A percentile compares a stretch with the other conserved stretches of the same genome.
Evolutionary conservation across 37 sponge, comb jelly and placozoan genomes (phyloP).

Genomic region (Spongilla lacustris): DNA sequence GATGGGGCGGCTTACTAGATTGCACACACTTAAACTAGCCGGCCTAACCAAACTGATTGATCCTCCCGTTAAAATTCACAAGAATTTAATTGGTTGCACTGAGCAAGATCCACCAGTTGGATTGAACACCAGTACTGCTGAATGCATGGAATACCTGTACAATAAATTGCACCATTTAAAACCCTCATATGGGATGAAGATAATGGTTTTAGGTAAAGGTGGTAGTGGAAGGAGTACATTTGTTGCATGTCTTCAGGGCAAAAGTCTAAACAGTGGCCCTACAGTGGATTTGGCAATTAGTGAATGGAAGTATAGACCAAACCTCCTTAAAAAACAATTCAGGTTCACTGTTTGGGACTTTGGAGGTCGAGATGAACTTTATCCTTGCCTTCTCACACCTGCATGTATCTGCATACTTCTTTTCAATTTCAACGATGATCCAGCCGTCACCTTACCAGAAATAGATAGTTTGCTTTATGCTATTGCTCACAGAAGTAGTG

Average conservation of each 20-base stretch:
- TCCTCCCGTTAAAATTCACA: no score
- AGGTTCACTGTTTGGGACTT: slow-evolving; percentile 87
- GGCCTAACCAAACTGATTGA: not conserved
- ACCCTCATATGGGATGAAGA: slow-evolving; percentile 71
- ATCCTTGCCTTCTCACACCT: slow-evolving; percentile 75
- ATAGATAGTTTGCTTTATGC: slow-evolving; percentile 75
- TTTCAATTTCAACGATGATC: slow-evolving; percentile 47
- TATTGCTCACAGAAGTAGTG: slow-evolving; percentile 52
- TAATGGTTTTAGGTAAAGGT: slow-evolving; percentile 73
- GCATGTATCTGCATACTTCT: slow-evolving; percentile 72
- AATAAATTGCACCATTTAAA: slow-evolving; percentile 40
- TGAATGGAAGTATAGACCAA: slow-evolving; percentile 46
- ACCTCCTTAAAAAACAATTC: slow-evolving; percentile 22
- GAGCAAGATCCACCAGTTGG: no score
- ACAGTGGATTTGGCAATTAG: slow-evolving; percentile 84
- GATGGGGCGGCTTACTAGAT: not conserved
- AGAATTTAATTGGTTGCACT: no score
- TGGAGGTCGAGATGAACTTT: slow-evolving; percentile 78
- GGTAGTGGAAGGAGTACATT: slow-evolving; percentile 74
- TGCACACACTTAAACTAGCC: not conserved
- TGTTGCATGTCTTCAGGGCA: slow-evolving; percentile 61
- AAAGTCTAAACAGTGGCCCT: slow-evolving; percentile 14
- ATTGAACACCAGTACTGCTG: not conserved
- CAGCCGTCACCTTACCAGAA: slow-evolving; percentile 45
- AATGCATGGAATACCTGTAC: slow-evolving; percentile 56